Evolutionary conservation across 2,888 invertebrate species (phyloP), one percentile per base, ranked within the genome.

Genomic region (Sinhomidia bicolor): DNA sequence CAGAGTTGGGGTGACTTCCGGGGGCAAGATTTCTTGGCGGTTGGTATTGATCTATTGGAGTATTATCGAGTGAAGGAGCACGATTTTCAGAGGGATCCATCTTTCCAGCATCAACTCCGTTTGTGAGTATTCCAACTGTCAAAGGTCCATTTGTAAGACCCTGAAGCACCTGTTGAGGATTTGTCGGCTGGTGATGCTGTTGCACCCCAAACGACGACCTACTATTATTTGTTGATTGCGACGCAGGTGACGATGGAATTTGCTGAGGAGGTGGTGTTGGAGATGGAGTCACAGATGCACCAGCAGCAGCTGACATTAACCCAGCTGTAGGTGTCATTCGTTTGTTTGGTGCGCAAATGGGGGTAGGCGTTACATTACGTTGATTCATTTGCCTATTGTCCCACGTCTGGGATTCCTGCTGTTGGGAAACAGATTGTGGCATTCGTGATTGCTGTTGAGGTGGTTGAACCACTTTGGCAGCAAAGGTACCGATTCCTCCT

Each of bases 381-480:
- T 88, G 88, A 17, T 41, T 84, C 62, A 78, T 57, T 54, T 89
- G 90, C 26, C 82, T 71, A 44, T 54, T 85, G 23, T 89, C 89
- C 89, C 89, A 89, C 0, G 89, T 81, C 47, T 82, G 82, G 3
- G 80, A 80, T 5, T 80, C 80, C 51, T 71, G 82, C 12, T 41
- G 47, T 12, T 41, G 29, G 47, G 41, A 57, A 23, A 32, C 57
- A 6, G 17, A 17, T 47, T 32, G 47, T 84, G 68, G 84, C 17
- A 65, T 54, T 29, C 76, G 88, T 0, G 76, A n/a, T 32, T 80
- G 81, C 10, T 29, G 44, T 26, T 78, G 74, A 32, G 68, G 62
- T 54, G 84, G 82, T 23, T 79, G 88, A 62, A 90, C 82, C 62
- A 91, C 41, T 60, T 91, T 91, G 1, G 91, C 89, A 23, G 90